Percentiles rank a stretch among this genome's conserved stretches.
Evolutionary conservation across 2,797 vertebrate genomes (phyloP).

Genomic region (Diplodus puntazzo): DNA sequence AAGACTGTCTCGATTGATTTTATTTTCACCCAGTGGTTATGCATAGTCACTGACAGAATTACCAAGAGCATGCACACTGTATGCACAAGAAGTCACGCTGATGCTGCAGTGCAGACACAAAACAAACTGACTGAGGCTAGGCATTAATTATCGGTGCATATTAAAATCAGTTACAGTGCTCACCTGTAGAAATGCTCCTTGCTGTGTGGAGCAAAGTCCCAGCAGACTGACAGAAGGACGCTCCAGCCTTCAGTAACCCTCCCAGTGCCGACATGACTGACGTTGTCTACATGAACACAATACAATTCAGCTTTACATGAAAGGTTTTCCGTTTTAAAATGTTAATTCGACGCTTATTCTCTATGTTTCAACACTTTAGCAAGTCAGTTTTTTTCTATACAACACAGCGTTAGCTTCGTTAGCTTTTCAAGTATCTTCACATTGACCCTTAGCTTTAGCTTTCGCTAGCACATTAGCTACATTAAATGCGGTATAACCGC

Average conservation of each 20-base stretch:
- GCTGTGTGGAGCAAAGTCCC: slow-evolving; percentile 62
- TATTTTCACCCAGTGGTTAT: background rate
- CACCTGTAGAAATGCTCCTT: slow-evolving; percentile 77
- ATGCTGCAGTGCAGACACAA: background rate
- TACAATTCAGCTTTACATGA: background rate
- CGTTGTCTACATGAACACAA: slow-evolving; percentile 14
- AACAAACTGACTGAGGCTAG: too few species aligned
- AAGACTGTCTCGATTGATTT: too few species aligned
- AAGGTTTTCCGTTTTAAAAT: fast-evolving
- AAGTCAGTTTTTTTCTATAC: too few species aligned
- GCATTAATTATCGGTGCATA: too few species aligned
- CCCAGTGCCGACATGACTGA: slow-evolving; percentile 75
- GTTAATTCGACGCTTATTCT: fast-evolving
- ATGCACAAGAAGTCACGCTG: background rate
- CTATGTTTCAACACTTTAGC: background rate
- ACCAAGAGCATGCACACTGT: background rate
- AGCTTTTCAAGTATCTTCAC: background rate
- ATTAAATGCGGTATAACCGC: background rate
- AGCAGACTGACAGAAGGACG: slow-evolving; percentile 72
- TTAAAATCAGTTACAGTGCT: background rate
- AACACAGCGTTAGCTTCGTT: background rate
- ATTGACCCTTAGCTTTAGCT: slow-evolving; percentile 66
- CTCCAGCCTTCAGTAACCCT: slow-evolving; percentile 69
- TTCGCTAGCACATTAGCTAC: slow-evolving; percentile 9
- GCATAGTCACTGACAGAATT: too few species aligned